Conservation (phyloP, 1,140 invertebrate species). For the Drosophila littoralis region DNA sequence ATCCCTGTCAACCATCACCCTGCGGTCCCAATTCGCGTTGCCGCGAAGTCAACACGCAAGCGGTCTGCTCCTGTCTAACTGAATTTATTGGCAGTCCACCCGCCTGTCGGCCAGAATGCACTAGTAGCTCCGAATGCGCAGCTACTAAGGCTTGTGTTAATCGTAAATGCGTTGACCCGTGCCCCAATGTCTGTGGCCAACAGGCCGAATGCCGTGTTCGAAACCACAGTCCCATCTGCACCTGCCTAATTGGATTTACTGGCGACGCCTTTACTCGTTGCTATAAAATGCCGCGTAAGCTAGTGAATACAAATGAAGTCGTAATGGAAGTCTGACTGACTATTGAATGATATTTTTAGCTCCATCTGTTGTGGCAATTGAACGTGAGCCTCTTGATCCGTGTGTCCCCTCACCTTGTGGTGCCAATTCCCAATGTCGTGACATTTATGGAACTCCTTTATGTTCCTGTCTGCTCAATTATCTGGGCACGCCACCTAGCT, state of each 20-base stretch:
- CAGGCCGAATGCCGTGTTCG: conserved; percentile 91
- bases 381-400: conserved; percentile 85
- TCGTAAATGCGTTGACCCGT: conserved; percentile 93
- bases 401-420: conserved; percentile 94
- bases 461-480: conserved; percentile 91
- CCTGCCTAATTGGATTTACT: conserved; percentile 89
- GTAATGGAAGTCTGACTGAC: neutral
- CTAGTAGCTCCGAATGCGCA: conserved; percentile 90
- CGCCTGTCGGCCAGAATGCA: conserved; percentile 91
- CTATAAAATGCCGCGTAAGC: conserved; percentile 84
- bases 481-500: conserved; percentile 90
- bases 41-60: conserved; percentile 86
- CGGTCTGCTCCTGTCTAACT: conserved; percentile 90
- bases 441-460: conserved; percentile 89
- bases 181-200: conserved; percentile 90
- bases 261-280: conserved; percentile 88
- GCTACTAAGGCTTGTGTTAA: conserved; percentile 90
- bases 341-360: conserved; percentile 34
- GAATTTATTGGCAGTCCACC: conserved; percentile 91
- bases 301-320: conserved; percentile 64
- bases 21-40: conserved; percentile 90
- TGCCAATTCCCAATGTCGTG: conserved; percentile 91
- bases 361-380: conserved; percentile 57
- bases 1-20: conserved; percentile 89
- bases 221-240: conserved; percentile 91